phyloP scores from a whole-genome alignment of 37 sponge, comb jelly and placozoan species.

The Ianthella basta region DNA sequence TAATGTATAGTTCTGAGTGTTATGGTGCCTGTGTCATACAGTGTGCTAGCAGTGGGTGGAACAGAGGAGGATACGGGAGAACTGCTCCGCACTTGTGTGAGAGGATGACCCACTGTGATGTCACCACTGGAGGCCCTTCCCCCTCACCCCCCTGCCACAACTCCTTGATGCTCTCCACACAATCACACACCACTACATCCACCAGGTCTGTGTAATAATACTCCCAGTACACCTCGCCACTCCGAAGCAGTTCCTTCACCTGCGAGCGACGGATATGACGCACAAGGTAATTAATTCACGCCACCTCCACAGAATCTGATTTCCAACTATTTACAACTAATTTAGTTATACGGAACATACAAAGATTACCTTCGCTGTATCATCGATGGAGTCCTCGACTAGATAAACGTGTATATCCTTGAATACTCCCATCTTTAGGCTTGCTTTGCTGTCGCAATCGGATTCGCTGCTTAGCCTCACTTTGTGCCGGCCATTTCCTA shows the following conservation, averaged over 20 bases:
- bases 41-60: not conserved
- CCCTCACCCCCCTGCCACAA: not conserved
- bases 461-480: too few relatives aligned
- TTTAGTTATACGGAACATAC: too few relatives aligned
- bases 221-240: slow-evolving; percentile 75
- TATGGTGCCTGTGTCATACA: too few relatives aligned
- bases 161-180: not conserved
- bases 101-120: slow-evolving; percentile 67
- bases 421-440: not conserved
- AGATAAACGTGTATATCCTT: slow-evolving; percentile 15
- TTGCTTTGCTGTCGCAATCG: not conserved
- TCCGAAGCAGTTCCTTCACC: slow-evolving; percentile 68
- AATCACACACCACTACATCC: not conserved
- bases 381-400: not conserved
- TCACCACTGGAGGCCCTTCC: not conserved
- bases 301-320: too few relatives aligned
- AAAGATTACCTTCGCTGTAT: not conserved
- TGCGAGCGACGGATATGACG: slow-evolving; percentile 26
- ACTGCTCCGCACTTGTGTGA: slow-evolving; percentile 62
- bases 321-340: too few relatives aligned
- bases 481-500: too few relatives aligned
- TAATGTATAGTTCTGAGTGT: too few relatives aligned
- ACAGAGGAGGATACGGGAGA: slow-evolving; percentile 64
- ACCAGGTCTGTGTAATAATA: slow-evolving; percentile 79
- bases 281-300: too few relatives aligned